Evolutionary conservation across 2,113 vertebrate genomes (phyloP), one percentile per base, ranked within the genome.

Genomic region (Illadopsis cleaveri): DNA sequence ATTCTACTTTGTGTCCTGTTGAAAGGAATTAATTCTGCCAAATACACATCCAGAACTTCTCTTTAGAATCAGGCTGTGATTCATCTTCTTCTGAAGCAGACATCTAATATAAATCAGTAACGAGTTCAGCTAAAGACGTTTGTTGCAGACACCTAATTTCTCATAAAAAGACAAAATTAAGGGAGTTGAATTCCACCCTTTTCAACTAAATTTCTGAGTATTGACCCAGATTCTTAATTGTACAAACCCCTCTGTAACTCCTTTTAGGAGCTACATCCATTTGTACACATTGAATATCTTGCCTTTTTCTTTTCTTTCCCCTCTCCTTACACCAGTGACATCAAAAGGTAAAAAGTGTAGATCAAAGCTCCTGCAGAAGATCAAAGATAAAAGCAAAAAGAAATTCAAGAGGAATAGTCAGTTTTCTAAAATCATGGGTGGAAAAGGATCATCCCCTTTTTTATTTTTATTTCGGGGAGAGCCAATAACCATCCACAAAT

Each of bases 301-400:
- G 57, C 62, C n/a, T 61, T 72, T 89, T 82, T 53, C 85, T 64
- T 38, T 51, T 35, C 37, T 50, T 25, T 9, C 2, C 2, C 6
- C 10, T 57, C 60, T 93, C 47, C 54, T 82, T 93, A 96, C 90
- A 90, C 87, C 33, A 66, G 57, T 85, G 89, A 94, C 95, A 97
- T 96, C 91, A 96, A 96, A 97, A 96, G 62, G 87, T 94, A 95
- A 90, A 97, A 97, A 97, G 30, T 77, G 89, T 58, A 90, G 87
- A 96, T 95, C 93, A 96, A 95, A 96, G 95, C 81, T 90, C 64
- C 53, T 76, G 73, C 84, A 72, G 81, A 91, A 95, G 75, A 94
- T 96, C 89, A 94, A 96, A 97, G 91, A 53, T 18, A 82, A 95
- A 92, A 95, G 87, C 50, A 94, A 93, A 84, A 94, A 93, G 53